A percentile compares a stretch with the other conserved stretches of the same genome.
phyloP scores from a whole-genome alignment of 2,888 invertebrate genomes.

The Oscheius myriophilus region DNA sequence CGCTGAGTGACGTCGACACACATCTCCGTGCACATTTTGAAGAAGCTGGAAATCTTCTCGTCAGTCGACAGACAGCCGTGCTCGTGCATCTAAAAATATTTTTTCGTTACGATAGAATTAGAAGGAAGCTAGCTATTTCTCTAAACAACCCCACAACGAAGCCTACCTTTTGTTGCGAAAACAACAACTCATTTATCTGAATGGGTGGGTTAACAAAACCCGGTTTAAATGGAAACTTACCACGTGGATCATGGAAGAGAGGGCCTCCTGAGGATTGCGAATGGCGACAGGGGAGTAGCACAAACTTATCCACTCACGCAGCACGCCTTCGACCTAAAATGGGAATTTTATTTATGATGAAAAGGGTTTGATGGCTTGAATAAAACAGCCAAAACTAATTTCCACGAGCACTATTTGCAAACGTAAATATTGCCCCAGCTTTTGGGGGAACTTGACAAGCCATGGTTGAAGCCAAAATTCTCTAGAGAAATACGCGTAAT shows the following conservation, averaged over 20 bases:
- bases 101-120: too few species aligned
- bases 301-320: constrained; percentile 94
- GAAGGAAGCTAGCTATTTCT: not conserved
- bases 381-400: too few species aligned
- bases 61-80: constrained; percentile 96
- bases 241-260: constrained; percentile 84
- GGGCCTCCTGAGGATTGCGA: constrained; percentile 79
- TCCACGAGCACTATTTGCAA: too few species aligned
- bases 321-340: constrained; percentile 86
- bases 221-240: constrained; percentile 38
- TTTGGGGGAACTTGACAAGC: too few species aligned
- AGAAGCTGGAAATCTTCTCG: constrained; percentile 94
- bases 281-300: constrained; percentile 78
- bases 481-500: too few species aligned
- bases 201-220: not conserved
- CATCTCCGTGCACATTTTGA: constrained; percentile 93
- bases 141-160: not conserved
- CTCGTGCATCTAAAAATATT: constrained; percentile 85
- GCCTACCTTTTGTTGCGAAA: not conserved
- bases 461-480: too few species aligned
- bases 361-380: too few species aligned
- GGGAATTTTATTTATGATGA: too few species aligned
- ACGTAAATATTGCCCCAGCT: too few species aligned
- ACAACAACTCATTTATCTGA: not conserved
- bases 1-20: constrained; percentile 94